Conservation (phyloP, 2,113 vertebrate genomes). For the Climacteris rufus region DNA sequence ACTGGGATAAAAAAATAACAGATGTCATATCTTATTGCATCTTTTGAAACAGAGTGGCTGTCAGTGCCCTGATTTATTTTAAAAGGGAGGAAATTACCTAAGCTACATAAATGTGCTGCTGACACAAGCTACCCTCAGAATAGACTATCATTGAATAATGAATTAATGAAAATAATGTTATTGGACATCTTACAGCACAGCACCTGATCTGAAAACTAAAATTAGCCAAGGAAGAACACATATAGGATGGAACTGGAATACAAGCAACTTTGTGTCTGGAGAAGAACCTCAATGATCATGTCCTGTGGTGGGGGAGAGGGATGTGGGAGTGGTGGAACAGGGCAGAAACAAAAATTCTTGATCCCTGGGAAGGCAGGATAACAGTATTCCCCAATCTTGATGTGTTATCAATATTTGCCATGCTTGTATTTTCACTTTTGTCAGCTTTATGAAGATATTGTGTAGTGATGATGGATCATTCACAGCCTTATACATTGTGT, state of each 20-base stretch:
- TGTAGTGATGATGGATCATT: background rate
- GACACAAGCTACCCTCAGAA: background rate
- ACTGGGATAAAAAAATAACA: background rate
- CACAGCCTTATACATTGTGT: background rate
- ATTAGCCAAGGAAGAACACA: background rate
- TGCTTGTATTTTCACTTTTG: background rate
- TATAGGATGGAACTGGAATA: background rate
- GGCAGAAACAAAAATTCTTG: background rate
- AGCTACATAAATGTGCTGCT: background rate
- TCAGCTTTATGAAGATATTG: background rate
- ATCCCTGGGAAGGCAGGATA: background rate
- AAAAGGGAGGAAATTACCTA: background rate
- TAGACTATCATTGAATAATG: background rate
- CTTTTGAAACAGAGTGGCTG: background rate
- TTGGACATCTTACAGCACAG: background rate
- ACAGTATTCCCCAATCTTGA: background rate
- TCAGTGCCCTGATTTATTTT: background rate
- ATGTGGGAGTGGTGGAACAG: background rate
- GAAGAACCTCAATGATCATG: background rate
- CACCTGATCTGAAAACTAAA: background rate
- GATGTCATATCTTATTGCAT: background rate
- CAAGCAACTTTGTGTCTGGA: background rate
- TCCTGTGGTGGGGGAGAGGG: too few relatives aligned
- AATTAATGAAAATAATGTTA: conserved; percentile 3
- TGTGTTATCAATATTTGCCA: background rate